Percentiles rank a stretch among this genome's conserved stretches.
These are phyloP conservation scores for Agrypnus murinus DNA, from an alignment of 2,888 invertebrate species.

Conservation along the genomic window DNA sequence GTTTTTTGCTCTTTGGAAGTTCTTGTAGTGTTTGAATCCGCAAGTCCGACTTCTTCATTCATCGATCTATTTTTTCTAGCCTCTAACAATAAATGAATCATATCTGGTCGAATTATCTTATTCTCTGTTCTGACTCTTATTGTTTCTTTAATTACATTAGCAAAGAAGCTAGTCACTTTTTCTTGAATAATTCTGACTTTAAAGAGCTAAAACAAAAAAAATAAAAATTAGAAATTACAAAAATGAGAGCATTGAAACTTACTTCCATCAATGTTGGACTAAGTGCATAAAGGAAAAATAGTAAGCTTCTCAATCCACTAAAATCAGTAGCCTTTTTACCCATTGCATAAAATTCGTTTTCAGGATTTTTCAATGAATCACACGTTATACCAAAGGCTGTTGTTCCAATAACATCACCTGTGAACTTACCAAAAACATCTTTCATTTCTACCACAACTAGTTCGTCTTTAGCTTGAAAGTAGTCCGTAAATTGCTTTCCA, in stretches of 20 bases:
- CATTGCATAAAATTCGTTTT: too few relatives aligned
- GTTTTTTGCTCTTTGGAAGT: not conserved
- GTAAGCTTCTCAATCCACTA: too few relatives aligned
- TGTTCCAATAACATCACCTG: not conserved
- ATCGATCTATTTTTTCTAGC: conserved; percentile 69
- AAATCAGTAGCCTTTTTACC: not conserved
- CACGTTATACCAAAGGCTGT: not conserved
- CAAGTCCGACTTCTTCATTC: conserved; percentile 14
- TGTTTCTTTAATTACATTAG: not conserved
- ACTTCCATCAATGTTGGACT: not conserved
- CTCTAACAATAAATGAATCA: conserved; percentile 68
- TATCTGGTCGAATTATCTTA: not conserved
- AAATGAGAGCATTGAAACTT: not conserved
- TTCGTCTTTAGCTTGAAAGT: too few relatives aligned
- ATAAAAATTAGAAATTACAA: too few relatives aligned
- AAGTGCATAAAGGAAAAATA: not conserved
- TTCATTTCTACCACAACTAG: not conserved
- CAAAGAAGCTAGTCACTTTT: not conserved
- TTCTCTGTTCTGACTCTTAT: not conserved
- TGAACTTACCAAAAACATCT: not conserved
- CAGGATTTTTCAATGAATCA: too few relatives aligned
- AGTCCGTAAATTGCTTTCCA: too few relatives aligned
- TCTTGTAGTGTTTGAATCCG: conserved; percentile 1
- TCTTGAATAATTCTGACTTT: not conserved
- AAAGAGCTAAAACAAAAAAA: not conserved